Percentiles rank a stretch among this genome's conserved stretches.
These are phyloP conservation scores for Corapipo altera DNA, from an alignment of 2,113 vertebrate species.

Conservation along the genomic window DNA sequence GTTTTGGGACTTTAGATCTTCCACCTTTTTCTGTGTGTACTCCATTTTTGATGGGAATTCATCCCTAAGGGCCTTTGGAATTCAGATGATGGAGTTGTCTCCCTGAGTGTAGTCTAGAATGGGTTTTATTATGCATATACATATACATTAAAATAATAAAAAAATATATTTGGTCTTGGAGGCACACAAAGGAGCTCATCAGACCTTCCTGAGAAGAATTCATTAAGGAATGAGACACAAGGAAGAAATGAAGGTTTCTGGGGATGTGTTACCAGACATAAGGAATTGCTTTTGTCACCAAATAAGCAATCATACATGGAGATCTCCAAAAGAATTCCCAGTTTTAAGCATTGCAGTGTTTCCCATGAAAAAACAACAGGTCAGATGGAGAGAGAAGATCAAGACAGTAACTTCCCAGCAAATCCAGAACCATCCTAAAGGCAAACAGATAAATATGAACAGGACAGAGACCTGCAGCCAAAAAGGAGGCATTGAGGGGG, in stretches of 20 bases:
- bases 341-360: not conserved
- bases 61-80: not conserved
- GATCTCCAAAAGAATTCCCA: not conserved
- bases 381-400: not conserved
- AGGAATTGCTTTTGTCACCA: not conserved
- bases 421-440: not conserved
- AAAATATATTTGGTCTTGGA: not conserved
- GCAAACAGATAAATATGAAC: not conserved
- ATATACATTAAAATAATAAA: not conserved
- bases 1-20: not conserved
- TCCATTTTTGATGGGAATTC: not conserved
- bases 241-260: not conserved
- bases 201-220: not conserved
- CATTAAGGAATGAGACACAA: not conserved
- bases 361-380: too few relatives aligned
- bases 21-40: accelerated
- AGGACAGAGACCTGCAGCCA: not conserved
- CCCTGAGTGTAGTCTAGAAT: not conserved
- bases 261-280: not conserved
- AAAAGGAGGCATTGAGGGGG: not conserved
- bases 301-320: not conserved
- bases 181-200: not conserved
- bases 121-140: not conserved
- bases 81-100: accelerated
- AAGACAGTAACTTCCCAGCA: not conserved